These are phyloP conservation scores for Gastrophryne carolinensis DNA, from an alignment of 2,797 vertebrate species.

Conservation along the genomic window DNA sequence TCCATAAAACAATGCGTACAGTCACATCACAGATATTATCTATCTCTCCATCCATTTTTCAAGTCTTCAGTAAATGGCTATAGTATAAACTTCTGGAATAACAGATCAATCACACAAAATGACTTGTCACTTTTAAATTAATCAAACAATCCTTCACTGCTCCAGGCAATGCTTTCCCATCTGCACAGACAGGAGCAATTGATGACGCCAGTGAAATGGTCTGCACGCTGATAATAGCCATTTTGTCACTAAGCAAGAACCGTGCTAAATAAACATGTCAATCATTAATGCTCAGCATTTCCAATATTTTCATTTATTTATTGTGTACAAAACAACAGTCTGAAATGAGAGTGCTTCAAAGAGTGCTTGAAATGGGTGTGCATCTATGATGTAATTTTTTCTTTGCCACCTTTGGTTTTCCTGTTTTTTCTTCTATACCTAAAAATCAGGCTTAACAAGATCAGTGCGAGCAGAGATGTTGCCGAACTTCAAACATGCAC, in stretches of 20 bases:
- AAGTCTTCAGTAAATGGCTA: neutral
- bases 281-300: conserved; percentile 14
- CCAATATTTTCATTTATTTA: neutral
- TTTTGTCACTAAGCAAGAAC: conserved; percentile 18
- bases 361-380: too few relatives aligned
- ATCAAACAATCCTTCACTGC: conserved; percentile 27
- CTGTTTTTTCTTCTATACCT: too few relatives aligned
- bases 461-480: too few relatives aligned
- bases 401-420: too few relatives aligned
- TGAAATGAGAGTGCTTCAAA: too few relatives aligned
- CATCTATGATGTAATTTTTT: too few relatives aligned
- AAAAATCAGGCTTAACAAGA: too few relatives aligned
- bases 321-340: too few relatives aligned
- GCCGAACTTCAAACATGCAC: too few relatives aligned
- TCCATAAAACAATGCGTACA: conserved; percentile 1
- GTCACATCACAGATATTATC: conserved; percentile 22
- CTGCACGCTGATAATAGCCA: conserved; percentile 30
- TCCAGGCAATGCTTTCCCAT: conserved; percentile 2
- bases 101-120: conserved; percentile 33
- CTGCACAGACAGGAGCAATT: conserved; percentile 18
- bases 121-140: conserved; percentile 30
- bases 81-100: conserved; percentile 21
- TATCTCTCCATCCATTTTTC: conserved; percentile 6
- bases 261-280: conserved; percentile 14
- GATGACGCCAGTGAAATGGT: conserved; percentile 17